Conservation (phyloP, 2,113 vertebrate genomes). For the Cromileptes altivelis region DNA sequence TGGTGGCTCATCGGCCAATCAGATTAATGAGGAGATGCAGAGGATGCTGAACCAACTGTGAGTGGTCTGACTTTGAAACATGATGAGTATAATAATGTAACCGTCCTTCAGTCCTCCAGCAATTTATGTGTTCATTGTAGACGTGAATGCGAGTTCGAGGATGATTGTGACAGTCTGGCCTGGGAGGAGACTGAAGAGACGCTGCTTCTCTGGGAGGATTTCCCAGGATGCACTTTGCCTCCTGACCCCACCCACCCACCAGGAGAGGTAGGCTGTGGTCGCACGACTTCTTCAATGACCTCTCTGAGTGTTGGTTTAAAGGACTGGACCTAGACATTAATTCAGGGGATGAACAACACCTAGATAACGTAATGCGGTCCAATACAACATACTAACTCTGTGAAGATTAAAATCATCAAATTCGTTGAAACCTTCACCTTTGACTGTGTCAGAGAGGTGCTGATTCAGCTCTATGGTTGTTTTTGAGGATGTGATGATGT, state of each 20-base stretch:
- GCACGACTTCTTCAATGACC: background rate
- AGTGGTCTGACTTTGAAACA: conserved; percentile 71
- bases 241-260: conserved; percentile 87
- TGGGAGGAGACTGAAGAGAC: conserved; percentile 99
- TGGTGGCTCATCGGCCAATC: conserved; percentile 87
- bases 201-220: conserved; percentile 96
- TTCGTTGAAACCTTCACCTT: background rate
- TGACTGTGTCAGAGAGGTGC: background rate
- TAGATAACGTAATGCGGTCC: background rate
- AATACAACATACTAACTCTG: background rate
- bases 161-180: conserved; percentile 97
- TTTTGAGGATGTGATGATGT: no score
- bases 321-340: background rate
- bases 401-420: background rate
- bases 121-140: conserved; percentile 71
- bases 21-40: conserved; percentile 98
- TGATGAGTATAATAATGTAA: background rate
- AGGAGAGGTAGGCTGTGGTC: conserved; percentile 87
- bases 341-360: background rate
- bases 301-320: background rate
- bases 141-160: conserved; percentile 96
- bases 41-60: conserved; percentile 97
- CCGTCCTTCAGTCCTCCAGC: background rate
- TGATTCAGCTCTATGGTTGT: background rate
- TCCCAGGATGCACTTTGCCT: conserved; percentile 93